Evolutionary conservation across 1,140 invertebrate species (phyloP).

Genomic region (Aporrectodea caliginosa): DNA sequence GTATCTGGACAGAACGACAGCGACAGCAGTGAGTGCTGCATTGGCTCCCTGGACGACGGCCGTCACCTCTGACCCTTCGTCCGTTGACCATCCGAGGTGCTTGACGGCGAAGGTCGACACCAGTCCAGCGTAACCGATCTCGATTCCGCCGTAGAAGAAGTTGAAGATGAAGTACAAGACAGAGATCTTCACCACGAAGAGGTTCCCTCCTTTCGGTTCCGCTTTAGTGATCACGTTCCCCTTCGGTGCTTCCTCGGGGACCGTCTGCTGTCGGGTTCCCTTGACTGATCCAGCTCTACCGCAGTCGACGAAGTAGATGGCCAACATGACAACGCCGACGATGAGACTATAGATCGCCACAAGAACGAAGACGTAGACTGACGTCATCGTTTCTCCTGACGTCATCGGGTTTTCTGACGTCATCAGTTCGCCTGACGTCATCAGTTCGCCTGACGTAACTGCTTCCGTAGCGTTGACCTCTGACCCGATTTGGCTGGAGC

Average conservation of each 20-base stretch:
- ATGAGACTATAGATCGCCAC: neutral
- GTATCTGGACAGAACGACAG: neutral
- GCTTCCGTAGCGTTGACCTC: neutral
- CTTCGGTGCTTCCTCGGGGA: neutral
- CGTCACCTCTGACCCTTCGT: neutral
- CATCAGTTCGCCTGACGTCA: too few relatives aligned
- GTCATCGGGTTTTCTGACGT: neutral
- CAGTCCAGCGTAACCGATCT: constrained; percentile 10
- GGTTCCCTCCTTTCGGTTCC: neutral
- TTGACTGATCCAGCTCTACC: neutral
- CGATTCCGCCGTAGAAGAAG: constrained; percentile 12
- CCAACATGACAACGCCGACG: neutral
- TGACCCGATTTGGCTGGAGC: neutral
- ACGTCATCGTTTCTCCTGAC: neutral
- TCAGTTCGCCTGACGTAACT: neutral
- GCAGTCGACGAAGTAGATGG: neutral
- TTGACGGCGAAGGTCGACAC: constrained; percentile 14
- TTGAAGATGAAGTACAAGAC: neutral
- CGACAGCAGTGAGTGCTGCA: neutral
- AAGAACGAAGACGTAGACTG: neutral
- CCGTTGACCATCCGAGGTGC: constrained; percentile 8
- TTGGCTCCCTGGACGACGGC: constrained; percentile 7
- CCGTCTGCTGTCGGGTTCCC: neutral
- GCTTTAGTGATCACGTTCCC: neutral
- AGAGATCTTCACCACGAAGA: neutral